These are phyloP conservation scores for Holothuria scabra DNA, from an alignment of 53 echinoderm and acorn worm species.

Conservation along the genomic window DNA sequence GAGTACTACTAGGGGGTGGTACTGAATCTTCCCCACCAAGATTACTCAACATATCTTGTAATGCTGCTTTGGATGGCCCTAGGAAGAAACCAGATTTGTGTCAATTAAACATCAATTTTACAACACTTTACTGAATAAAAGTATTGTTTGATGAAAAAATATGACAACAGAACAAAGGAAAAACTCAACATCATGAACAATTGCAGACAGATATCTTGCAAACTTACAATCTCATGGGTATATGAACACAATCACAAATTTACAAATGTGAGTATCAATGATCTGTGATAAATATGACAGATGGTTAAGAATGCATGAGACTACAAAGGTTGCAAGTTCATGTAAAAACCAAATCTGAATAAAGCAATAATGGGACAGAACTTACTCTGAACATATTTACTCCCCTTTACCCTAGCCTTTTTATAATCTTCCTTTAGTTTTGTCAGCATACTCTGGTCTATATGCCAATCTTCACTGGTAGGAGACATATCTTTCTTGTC, in stretches of 20 bases:
- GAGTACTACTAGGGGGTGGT: conserved; percentile 53
- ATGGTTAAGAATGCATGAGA: too few species aligned
- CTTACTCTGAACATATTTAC: conserved; percentile 82
- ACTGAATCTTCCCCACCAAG: conserved; percentile 82
- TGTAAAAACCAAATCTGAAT: too few species aligned
- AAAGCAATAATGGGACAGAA: neutral
- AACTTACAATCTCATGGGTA: too few species aligned
- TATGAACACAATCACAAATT: too few species aligned
- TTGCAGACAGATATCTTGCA: too few species aligned
- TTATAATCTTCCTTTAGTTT: conserved; percentile 99
- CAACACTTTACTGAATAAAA: neutral
- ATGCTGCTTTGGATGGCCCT: conserved; percentile 94
- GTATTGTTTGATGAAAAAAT: neutral
- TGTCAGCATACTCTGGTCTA: conserved; percentile 91
- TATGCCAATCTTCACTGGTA: conserved; percentile 91
- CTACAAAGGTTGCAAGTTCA: too few species aligned
- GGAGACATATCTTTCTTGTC: conserved; percentile 99
- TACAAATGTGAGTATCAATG: too few species aligned
- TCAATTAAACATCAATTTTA: neutral
- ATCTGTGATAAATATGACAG: too few species aligned
- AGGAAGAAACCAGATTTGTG: neutral
- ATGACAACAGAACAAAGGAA: neutral
- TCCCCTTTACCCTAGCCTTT: conserved; percentile 84
- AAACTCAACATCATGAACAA: too few species aligned
- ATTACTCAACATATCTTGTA: conserved; percentile 98